These are phyloP conservation scores for Acrossocheilus wenchowensis DNA, from an alignment of 2,797 vertebrate genomes.

Conservation along the genomic window DNA sequence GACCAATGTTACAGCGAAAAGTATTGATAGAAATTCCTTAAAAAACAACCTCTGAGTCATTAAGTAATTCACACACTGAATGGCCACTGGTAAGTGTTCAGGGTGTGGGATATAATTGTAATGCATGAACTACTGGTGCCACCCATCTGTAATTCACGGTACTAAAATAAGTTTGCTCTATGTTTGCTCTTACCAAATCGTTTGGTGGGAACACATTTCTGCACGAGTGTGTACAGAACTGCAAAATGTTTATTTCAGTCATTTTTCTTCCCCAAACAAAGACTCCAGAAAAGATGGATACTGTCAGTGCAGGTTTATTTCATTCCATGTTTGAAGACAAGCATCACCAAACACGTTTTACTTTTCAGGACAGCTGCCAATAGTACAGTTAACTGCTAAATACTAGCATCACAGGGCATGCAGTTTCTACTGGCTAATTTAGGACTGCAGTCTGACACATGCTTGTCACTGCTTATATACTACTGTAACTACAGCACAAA, in stretches of 20 bases:
- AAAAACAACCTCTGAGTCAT: not conserved
- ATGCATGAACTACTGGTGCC: slow-evolving; percentile 29
- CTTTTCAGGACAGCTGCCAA: slow-evolving; percentile 11
- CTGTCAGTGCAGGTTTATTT: slow-evolving; percentile 52
- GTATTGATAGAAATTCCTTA: not conserved
- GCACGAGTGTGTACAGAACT: not conserved
- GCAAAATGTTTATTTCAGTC: slow-evolving; percentile 8
- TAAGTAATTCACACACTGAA: not conserved
- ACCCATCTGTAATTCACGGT: slow-evolving; percentile 39
- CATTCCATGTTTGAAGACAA: slow-evolving; percentile 17
- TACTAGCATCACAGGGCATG: slow-evolving; percentile 48
- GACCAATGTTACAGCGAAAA: not conserved
- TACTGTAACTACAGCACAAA: slow-evolving; percentile 39
- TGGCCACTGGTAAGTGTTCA: not conserved
- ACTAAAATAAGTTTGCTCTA: slow-evolving; percentile 43
- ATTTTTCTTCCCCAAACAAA: slow-evolving; percentile 5
- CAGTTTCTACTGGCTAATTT: slow-evolving; percentile 27
- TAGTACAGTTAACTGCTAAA: slow-evolving; percentile 30
- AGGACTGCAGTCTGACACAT: slow-evolving; percentile 45
- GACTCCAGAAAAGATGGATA: slow-evolving; percentile 8
- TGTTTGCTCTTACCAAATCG: slow-evolving; percentile 10
- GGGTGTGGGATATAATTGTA: slow-evolving; percentile 43
- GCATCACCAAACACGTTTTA: slow-evolving; percentile 26
- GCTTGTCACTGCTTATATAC: slow-evolving; percentile 45
- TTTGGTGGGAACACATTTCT: slow-evolving; percentile 2